Evolutionary conservation across 2,797 vertebrate genomes (phyloP), one percentile per base, ranked within the genome.

Genomic region (Lates japonicus): DNA sequence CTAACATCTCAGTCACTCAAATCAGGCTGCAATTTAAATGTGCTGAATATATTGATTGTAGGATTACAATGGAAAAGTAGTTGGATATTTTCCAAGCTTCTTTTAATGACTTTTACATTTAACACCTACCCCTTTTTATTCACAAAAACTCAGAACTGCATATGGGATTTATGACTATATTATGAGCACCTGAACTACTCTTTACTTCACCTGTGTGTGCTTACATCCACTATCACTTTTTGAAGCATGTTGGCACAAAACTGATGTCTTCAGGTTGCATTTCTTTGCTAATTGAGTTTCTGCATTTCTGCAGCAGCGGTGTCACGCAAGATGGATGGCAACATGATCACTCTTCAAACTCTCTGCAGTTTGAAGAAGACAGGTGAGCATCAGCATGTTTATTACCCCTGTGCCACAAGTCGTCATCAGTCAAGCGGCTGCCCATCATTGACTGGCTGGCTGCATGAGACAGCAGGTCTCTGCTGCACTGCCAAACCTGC

Each of bases 341-440:
- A 86, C 82, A 62, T 5, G 70, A 88, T 87, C 64, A 35, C 16
- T 13, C 60, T 52, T 25, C 16, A 68, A 46, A 46, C 16, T n/a
- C n/a, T n/a, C n/a, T 62, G 80, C 57, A 54, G 22, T 78, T 78
- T 78, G n/a, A 76, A 60, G 67, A 65, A 19, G 22, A 79, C 49
- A 88, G 60, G 59, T 82, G 68, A 69, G 48, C 49, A 17, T 69
- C 37, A 46, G 35, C 2, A 19, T 62, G 75, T 78, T 44, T 46
- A 7, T 17, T 8, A 20, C 49, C 76, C 39, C 37, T 13, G 11
- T 57, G 52, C 31, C 70, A 25, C 3, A 1, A 51, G 22, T 59
- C 73, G 51, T 59, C 64, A 68, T 80, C 64, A 48, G 46, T 88
- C 71, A 86, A 86, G 52, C 51, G 29, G 29, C 58, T 52, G 31